phyloP scores from a whole-genome alignment of 2,888 invertebrate species.

The Siphlonurus alternatus region DNA sequence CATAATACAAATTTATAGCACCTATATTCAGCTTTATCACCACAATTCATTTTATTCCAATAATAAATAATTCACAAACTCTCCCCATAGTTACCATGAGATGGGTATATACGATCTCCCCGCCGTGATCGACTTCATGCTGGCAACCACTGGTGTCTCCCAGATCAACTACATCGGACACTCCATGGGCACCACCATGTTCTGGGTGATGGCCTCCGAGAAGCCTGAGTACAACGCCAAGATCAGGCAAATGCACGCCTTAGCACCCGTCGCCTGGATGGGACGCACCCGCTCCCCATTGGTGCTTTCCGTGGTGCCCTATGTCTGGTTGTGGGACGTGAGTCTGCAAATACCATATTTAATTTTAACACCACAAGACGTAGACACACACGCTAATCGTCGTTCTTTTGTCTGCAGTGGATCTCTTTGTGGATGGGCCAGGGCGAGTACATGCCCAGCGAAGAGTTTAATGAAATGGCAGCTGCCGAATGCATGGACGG shows the following conservation, averaged over 20 bases:
- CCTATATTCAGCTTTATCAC: no score
- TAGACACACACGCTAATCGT: no score
- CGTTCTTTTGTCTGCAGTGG: constrained; percentile 28
- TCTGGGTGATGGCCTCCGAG: constrained; percentile 36
- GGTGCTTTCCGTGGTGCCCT: neutral
- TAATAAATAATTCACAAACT: no score
- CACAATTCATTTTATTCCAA: no score
- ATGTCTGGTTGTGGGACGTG: neutral
- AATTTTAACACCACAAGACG: no score
- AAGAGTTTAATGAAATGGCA: constrained; percentile 39
- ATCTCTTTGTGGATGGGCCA: constrained; percentile 45
- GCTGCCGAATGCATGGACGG: constrained; percentile 42
- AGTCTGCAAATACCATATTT: no score
- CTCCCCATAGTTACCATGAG: constrained; percentile 36
- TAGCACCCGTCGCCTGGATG: constrained; percentile 30
- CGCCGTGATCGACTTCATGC: constrained; percentile 34
- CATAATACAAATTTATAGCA: no score
- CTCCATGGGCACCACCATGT: constrained; percentile 39
- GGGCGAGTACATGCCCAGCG: constrained; percentile 56
- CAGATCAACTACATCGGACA: constrained; percentile 34
- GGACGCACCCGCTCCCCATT: constrained; percentile 22
- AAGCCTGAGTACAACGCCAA: constrained; percentile 37
- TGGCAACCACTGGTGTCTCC: constrained; percentile 24
- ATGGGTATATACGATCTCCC: constrained; percentile 39
- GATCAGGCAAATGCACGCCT: constrained; percentile 31